Evolutionary conservation across 2,113 vertebrate species (phyloP), one percentile per base, ranked within the genome.

Genomic region (Polypterus bichir): DNA sequence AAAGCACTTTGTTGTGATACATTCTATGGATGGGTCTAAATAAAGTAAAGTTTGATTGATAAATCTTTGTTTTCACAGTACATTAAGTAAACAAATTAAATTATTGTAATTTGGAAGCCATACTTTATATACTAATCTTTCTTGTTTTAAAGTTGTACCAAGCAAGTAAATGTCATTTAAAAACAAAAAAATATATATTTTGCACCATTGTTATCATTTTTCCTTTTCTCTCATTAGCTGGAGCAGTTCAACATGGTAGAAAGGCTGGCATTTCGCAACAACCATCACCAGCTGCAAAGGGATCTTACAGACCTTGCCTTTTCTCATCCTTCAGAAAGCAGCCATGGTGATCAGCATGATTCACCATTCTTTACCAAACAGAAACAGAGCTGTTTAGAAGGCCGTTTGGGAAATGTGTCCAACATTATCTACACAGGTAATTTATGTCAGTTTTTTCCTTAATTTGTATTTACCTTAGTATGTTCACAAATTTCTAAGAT

Each of bases 381-480:
- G 70, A 87, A 82, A 69, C 80, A 92, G 76, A 88, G 77, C 77
- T 81, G 81, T 66, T 45, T 71, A 5, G 54, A 68, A 0, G 79
- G 78, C 3, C 82, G 79, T n/a, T 83, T 80, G 0, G 79, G 85
- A n/a, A 72, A 83, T 48, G 86, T 91, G 47, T 89, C 92, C 67
- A 90, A 90, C 76, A 86, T 94, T 76, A 85, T 92, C 68, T 85
- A 94, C 66, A 85, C 89, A 49, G 90, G 90, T 92, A 27, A 9
- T 27, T 5, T 9, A 9, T 27, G 54, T 46, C 44, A n/a, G 9
- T 45, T 56, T 27, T 4, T n/a, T 11, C 7, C 48, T 51, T 9
- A 49, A 4, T 64, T 5, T 4, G 9, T 64, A 5, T 4, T 4
- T 4, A 3, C 4, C 27, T 9, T 27, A n/a, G 10, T 27, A 3